Evolutionary conservation across 1,140 invertebrate genomes (phyloP), one percentile per base, ranked within the genome.

Genomic region (Drosophila paulistorum): DNA sequence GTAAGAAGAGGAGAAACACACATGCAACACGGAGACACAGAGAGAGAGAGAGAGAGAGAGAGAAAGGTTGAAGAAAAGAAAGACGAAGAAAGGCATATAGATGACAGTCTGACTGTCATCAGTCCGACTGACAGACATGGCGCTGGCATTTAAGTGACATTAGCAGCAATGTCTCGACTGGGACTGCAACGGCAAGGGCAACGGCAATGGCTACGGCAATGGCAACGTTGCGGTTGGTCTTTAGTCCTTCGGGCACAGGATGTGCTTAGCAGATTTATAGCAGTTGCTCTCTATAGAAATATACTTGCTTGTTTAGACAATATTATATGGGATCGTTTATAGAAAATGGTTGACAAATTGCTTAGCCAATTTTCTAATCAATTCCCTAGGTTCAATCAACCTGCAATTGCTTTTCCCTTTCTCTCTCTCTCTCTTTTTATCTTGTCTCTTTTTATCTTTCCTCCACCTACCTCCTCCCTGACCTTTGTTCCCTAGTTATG

Each of bases 141-240:
- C 82, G 72, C 65, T 86, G 81, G 63, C 82, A 81, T 85, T 79
- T 79, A 85, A 85, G 74, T 81, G 74, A 86, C 77, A 84, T 84
- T 84, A 77, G 74, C 73, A 76, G 77, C 75, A 75, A 80, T 75
- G 73, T 71, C 73, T 77, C 73, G 75, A 70, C 71, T 75, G 65
- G 23, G 26, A 48, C 61, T 64, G 61, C n/a, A 33, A 51, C 41
- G 11, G 37, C 60, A 60, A 48, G 17, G 17, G 45, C 45, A 48
- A 48, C 45, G 7, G 14, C 45, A 48, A 23, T 1, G 17, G 45
- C 45, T 23, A 51, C 17, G 26, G 26, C 26, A 30, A 6, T 17
- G 42, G 74, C 67, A 70, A 82, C 83, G 45, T 51, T 87, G 76
- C 79, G 83, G 76, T 82, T 79, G 83, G 76, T 87, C 70, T 72